Conservation (phyloP, 2,797 vertebrate genomes). For the Pangasius krempfi region DNA sequence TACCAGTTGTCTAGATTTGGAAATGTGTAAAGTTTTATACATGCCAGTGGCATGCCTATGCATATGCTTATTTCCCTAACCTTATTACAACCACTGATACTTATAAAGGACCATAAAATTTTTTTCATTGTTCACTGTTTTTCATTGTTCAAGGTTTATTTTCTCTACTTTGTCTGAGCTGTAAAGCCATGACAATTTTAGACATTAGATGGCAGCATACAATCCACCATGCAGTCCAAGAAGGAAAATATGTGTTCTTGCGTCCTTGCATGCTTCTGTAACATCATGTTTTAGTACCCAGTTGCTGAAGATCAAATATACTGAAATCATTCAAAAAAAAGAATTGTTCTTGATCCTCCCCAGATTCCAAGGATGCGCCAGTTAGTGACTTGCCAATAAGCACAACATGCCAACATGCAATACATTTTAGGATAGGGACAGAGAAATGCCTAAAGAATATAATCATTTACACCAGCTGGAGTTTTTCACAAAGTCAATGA, state of each 20-base stretch:
- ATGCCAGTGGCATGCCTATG: neutral
- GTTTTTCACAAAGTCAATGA: neutral
- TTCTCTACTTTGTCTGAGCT: neutral
- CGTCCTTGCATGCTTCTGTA: neutral
- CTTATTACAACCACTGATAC: neutral
- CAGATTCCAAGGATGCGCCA: neutral
- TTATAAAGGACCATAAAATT: neutral
- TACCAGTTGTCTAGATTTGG: neutral
- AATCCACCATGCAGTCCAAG: neutral
- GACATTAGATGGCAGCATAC: neutral
- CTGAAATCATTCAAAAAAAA: neutral
- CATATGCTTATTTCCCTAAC: neutral
- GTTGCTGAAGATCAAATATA: neutral
- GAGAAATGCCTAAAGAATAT: neutral
- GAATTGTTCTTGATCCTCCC: neutral
- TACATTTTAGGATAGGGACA: neutral
- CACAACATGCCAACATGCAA: neutral
- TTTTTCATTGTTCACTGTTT: neutral
- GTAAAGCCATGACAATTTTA: neutral
- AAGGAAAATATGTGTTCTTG: neutral
- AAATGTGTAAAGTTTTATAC: neutral
- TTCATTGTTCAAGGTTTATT: neutral
- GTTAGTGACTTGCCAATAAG: neutral
- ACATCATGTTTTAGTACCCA: neutral
- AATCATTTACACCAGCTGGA: neutral